phyloP scores from a whole-genome alignment of 2,113 vertebrate genomes.

The Antechinus flavipes region DNA sequence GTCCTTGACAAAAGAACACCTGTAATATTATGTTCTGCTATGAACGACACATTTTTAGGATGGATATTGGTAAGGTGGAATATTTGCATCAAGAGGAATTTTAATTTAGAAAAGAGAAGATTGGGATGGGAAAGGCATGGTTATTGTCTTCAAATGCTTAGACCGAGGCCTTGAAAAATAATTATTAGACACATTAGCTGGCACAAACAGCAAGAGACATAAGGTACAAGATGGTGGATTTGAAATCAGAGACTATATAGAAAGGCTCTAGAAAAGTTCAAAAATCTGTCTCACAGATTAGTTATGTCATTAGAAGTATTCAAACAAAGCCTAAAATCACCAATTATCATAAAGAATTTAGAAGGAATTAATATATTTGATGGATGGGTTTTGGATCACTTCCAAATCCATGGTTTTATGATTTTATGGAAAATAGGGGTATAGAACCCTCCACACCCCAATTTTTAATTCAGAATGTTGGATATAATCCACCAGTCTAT shows the following conservation, averaged over 20 bases:
- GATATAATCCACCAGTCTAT: neutral
- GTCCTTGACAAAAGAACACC: neutral
- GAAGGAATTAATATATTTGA: neutral
- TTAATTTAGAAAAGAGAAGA: neutral
- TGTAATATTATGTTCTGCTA: neutral
- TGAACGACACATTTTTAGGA: neutral
- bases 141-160: neutral
- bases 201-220: neutral
- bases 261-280: neutral
- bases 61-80: neutral
- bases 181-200: neutral
- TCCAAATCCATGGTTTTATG: neutral
- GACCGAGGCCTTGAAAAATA: neutral
- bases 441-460: neutral
- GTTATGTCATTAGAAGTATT: neutral
- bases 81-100: neutral
- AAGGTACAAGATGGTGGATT: neutral
- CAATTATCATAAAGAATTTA: neutral
- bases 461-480: conserved; percentile 25
- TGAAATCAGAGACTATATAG: neutral
- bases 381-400: neutral
- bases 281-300: neutral
- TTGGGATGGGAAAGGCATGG: neutral
- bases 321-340: neutral
- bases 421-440: neutral